Base-by-base conservation (phyloP, 2,113 vertebrate genomes). In the Aptenodytes patagonicus region DNA sequence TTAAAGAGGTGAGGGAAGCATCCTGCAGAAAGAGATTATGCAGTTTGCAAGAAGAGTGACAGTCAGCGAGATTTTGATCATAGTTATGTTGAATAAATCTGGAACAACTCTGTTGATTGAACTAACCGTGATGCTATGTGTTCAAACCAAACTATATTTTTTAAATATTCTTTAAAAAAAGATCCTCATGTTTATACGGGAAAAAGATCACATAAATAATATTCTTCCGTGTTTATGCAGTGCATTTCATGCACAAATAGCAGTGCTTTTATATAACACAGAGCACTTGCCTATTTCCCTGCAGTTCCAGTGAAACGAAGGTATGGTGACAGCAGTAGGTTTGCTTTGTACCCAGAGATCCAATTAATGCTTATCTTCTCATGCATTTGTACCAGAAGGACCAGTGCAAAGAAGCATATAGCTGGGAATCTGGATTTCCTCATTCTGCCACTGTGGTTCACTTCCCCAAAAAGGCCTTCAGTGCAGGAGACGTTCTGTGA, bases 1-100 rank as follows among this genome's bases (percentile, higher is more conserved):
- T 77, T 93, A 40, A 90, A 94, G 86, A 92, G 79, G 86, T 95
- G 86, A 89, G 79, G 55, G 62, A 86, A 80, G 78, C 58, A 79
- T 93, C 75, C 88, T 88, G 75, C 34, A 95, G 52, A 78, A 91
- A 57, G 46, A 90, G 83, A 73, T 95, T 83, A 83, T 65, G 54
- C 31, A 80, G 54, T 83, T 88, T 90, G 44, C 52, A 80, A 44
- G 46, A 34, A 89, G 29, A 86, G 17, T 68, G 83, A 95, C 64
- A 87, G 68, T 65, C 42, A 61, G 82, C 0, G 0, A 90, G 83
- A 83, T 87, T 94, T 89, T 81, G 46, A 75, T 92, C 82, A 49
- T 29, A 84, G 46, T 69, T 86, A 47, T 3, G 13, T 62, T 83
- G 46, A 77, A 61, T 62, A 87, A 92, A 95, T 70, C 91, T 89